Percentiles rank a stretch among this genome's conserved stretches.
Evolutionary conservation across 2,888 invertebrate species (phyloP).

Genomic region (Venusia cambrica): DNA sequence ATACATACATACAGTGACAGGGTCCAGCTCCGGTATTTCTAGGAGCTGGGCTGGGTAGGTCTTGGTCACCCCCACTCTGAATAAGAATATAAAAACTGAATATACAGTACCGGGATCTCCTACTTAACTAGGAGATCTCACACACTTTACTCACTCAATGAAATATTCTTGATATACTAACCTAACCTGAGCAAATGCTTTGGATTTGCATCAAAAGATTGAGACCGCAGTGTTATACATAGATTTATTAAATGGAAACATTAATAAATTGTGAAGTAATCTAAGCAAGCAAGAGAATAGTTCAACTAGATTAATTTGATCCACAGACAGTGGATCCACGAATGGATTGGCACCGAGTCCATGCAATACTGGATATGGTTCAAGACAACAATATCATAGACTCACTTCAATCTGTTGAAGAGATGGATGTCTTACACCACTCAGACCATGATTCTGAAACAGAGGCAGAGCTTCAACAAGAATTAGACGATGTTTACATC

Average conservation of each 20-base stretch:
- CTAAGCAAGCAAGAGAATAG: conserved; percentile 52
- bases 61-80: too few species aligned
- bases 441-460: conserved; percentile 70
- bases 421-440: conserved; percentile 58
- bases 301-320: conserved; percentile 73
- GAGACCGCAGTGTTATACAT: conserved; percentile 10
- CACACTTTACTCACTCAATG: too few species aligned
- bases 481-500: conserved; percentile 48
- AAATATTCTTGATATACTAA: background rate
- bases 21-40: too few species aligned
- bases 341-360: conserved; percentile 75
- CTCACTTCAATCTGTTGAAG: conserved; percentile 64
- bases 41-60: too few species aligned
- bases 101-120: too few species aligned
- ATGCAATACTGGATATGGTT: conserved; percentile 72
- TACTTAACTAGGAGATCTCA: too few species aligned
- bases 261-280: conserved; percentile 6
- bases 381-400: conserved; percentile 70
- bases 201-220: background rate
- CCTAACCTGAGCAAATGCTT: background rate
- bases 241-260: background rate
- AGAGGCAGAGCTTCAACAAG: conserved; percentile 55
- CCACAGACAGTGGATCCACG: conserved; percentile 76
- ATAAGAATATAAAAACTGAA: too few species aligned
- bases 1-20: too few species aligned